Evolutionary conservation across 1,140 invertebrate species (phyloP).

Genomic region (Bombyx mori): ASM3026992v2 NC_085128.1:11966501-11967000

Average conservation of each 20-base stretch:
- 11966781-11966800: too few relatives aligned
- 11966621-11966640: conserved; percentile 59
- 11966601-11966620: conserved; percentile 66
- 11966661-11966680: conserved; percentile 50
- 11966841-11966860: too few relatives aligned
- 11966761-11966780: too few relatives aligned
- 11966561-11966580: conserved; percentile 66
- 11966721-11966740: conserved; percentile 57
- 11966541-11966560: conserved; percentile 64
- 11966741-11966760: not conserved
- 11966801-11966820: too few relatives aligned
- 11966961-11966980: too few relatives aligned
- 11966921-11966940: too few relatives aligned
- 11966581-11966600: conserved; percentile 67
- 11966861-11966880: too few relatives aligned
- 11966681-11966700: conserved; percentile 65
- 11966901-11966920: too few relatives aligned
- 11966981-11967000: too few relatives aligned
- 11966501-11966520: conserved; percentile 63
- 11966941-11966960: too few relatives aligned
- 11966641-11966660: conserved; percentile 60
- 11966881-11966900: too few relatives aligned
- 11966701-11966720: conserved; percentile 55
- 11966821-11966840: too few relatives aligned
- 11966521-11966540: conserved; percentile 66